A percentile compares a stretch with the other conserved stretches of the same genome.
These are phyloP conservation scores for Caretta caretta DNA, from an alignment of 2,113 vertebrate genomes.

Conservation along the genomic window DNA sequence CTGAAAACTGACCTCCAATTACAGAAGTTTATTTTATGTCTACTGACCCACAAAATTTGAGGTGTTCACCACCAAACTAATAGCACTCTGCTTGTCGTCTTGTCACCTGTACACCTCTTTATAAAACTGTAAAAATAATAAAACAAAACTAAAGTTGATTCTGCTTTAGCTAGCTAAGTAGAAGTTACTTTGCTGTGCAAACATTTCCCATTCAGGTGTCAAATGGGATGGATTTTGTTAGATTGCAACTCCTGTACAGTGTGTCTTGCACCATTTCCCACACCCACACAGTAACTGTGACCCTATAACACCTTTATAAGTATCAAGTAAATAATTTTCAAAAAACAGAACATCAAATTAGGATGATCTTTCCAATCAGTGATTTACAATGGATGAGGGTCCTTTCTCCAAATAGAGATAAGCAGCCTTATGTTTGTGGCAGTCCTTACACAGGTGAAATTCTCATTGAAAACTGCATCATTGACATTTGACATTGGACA, in stretches of 20 bases:
- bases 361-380: fast-evolving
- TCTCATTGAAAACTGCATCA: neutral
- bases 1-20: fast-evolving
- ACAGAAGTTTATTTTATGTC: neutral
- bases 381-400: no score
- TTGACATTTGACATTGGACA: no score
- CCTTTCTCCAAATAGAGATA: no score
- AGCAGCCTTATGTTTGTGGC: no score
- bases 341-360: neutral
- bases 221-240: neutral
- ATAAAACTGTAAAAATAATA: neutral
- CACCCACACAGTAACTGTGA: no score
- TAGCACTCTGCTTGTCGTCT: no score
- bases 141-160: no score
- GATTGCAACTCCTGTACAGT: fast-evolving
- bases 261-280: neutral
- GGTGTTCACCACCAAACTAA: no score
- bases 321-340: fast-evolving
- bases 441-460: no score
- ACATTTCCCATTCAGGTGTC: neutral
- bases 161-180: no score
- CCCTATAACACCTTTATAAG: neutral
- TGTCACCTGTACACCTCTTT: neutral
- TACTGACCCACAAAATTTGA: neutral
- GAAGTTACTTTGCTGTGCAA: neutral